phyloP scores from a whole-genome alignment of 2,113 vertebrate genomes.

The Chelonoidis abingdonii region DNA sequence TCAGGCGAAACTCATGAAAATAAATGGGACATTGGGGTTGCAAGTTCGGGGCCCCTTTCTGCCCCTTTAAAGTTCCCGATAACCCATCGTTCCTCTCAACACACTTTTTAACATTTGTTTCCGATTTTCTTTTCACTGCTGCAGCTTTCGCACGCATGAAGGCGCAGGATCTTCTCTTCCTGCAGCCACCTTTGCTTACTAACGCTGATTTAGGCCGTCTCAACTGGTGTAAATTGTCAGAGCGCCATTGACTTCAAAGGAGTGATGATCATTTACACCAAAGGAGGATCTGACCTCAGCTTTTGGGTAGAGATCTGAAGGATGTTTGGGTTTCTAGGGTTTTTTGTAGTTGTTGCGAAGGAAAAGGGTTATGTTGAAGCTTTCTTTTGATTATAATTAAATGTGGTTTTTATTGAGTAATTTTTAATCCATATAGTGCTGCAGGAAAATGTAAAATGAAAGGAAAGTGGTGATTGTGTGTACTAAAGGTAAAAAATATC shows the following conservation, averaged over 20 bases:
- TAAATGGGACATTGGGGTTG: background rate
- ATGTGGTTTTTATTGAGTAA: background rate
- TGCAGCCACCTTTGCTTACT: background rate
- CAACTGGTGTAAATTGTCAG: background rate
- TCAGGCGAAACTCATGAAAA: background rate
- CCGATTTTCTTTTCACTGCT: background rate
- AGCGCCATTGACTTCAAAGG: rapidly evolving
- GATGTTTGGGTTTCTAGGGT: background rate
- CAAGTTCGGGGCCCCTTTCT: rapidly evolving
- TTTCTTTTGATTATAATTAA: rapidly evolving
- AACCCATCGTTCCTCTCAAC: background rate
- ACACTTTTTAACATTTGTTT: background rate
- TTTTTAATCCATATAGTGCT: background rate
- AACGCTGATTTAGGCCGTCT: background rate
- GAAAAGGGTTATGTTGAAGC: background rate
- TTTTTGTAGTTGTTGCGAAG: background rate
- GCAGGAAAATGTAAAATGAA: background rate
- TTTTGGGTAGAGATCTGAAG: background rate
- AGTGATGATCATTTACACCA: background rate
- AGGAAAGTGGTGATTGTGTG: background rate
- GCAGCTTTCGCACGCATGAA: background rate
- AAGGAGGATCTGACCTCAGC: background rate
- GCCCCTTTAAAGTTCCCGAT: background rate
- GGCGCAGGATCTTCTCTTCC: background rate
- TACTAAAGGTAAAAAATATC: background rate